Percentiles rank a stretch among this genome's conserved stretches.
Conservation (phyloP, 2,888 invertebrate species). For the Amphipyra berbera region DNA sequence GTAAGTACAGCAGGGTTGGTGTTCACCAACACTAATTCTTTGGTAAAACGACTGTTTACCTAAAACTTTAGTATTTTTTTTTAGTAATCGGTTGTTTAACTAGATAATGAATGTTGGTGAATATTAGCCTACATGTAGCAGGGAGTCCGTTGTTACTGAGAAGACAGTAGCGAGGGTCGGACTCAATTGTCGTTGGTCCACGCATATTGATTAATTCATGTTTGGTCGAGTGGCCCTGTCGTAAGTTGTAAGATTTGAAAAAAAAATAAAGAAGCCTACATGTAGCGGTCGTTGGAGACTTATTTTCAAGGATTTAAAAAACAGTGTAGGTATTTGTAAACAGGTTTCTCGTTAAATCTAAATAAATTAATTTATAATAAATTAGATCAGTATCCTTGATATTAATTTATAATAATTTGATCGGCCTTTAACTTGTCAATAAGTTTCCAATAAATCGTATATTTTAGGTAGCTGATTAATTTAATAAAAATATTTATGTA, state of each 20-base stretch:
- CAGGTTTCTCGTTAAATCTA: not conserved
- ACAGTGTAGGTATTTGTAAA: too few relatives aligned
- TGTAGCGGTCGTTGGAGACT: too few relatives aligned
- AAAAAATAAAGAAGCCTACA: slow-evolving; percentile 35
- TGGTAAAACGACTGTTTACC: too few relatives aligned
- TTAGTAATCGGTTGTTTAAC: too few relatives aligned
- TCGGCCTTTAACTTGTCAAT: slow-evolving; percentile 7
- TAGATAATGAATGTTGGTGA: too few relatives aligned
- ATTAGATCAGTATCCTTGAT: not conserved
- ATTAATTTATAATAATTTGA: slow-evolving; percentile 1
- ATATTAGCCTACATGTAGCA: too few relatives aligned
- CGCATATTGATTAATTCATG: slow-evolving; percentile 74
- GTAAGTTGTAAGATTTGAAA: slow-evolving; percentile 67
- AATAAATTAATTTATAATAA: slow-evolving; percentile 12
- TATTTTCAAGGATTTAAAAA: too few relatives aligned
- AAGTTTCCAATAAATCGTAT: not conserved
- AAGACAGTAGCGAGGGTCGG: slow-evolving; percentile 86
- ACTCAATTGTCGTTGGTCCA: slow-evolving; percentile 83
- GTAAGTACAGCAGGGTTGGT: too few relatives aligned
- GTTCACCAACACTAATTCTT: too few relatives aligned
- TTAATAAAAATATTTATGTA: too few relatives aligned
- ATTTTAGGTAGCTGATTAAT: too few relatives aligned
- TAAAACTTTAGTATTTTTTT: too few relatives aligned
- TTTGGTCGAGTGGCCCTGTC: slow-evolving; percentile 82
- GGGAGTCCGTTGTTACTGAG: slow-evolving; percentile 87